Conservation (phyloP, 2,797 vertebrate species). For the Enoplosus armatus region DNA sequence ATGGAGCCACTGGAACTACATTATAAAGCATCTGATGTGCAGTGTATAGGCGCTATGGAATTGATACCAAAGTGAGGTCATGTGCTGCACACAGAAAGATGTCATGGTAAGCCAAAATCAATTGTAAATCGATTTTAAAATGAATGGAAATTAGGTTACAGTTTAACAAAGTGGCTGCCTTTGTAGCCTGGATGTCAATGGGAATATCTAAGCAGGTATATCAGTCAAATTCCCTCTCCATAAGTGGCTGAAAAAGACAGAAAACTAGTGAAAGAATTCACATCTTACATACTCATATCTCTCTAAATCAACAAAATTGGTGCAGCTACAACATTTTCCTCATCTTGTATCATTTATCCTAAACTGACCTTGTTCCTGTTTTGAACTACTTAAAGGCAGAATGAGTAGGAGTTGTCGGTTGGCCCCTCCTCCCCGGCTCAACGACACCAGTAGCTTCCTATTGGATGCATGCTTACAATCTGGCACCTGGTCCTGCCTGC, state of each 20-base stretch:
- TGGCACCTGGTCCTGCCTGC: no score
- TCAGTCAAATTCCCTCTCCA: background rate
- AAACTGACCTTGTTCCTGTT: background rate
- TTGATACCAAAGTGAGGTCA: conserved; percentile 42
- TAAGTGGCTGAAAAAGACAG: conserved; percentile 22
- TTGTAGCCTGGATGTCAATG: conserved; percentile 33
- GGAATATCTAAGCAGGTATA: conserved; percentile 19
- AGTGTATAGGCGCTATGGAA: conserved; percentile 42
- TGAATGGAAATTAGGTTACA: conserved; percentile 66
- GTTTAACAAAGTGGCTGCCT: conserved; percentile 37
- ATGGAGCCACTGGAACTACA: background rate
- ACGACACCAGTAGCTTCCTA: no score
- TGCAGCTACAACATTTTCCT: background rate
- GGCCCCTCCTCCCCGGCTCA: no score
- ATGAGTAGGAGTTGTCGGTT: no score
- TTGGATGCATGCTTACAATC: no score
- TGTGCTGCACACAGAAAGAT: conserved; percentile 63
- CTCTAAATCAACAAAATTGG: background rate
- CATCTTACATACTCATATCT: background rate
- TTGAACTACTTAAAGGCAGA: conserved; percentile 30
- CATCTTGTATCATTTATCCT: background rate
- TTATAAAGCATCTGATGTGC: conserved; percentile 28
- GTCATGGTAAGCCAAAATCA: conserved; percentile 73
- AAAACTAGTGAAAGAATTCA: background rate
- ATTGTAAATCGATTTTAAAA: conserved; percentile 70